Evolutionary conservation across 2,113 vertebrate genomes (phyloP), one percentile per base, ranked within the genome.

Genomic region (Scytalopus superciliaris): DNA sequence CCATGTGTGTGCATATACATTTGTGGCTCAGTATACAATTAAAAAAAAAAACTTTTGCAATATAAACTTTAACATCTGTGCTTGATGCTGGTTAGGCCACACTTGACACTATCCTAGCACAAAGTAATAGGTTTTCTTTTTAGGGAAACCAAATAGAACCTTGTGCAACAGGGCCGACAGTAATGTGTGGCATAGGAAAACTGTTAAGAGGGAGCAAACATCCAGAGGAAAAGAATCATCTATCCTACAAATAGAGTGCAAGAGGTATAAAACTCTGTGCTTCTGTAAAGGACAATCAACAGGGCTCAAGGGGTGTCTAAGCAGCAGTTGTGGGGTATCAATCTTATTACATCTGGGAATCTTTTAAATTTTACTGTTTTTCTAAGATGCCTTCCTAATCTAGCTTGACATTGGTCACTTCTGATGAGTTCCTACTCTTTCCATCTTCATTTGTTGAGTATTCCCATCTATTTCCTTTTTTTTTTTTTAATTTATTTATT

Each of bases 1-100:
- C 6, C 22, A 25, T 35, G 14, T n/a, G 16, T 0, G 0, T 37
- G 31, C 17, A 12, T 23, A 35, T 12, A 14, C 10, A n/a, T 52
- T 60, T 3, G 0, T 44, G 40, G 10, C 19, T 76, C 18, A 35
- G 33, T 16, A 76, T n/a, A 49, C 8, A 68, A 40, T 12, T 39
- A 17, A 68, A 85, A 57, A 44, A 17, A 68, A 85, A 57, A 3
- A 2, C 1, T 17, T 60, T 55, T 85, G n/a, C 14, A 2, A 45
- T 14, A 27, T 28, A 57, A 66, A 57, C 49, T 68, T 87, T 66
- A 80, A n/a, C 4, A 37, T 40, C 16, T 55, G 14, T 10, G 17
- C 35, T 31, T 68, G 24, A 25, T 55, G 7, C 6, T 72, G 47
- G 0, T 75, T 75, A 64, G 19, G 8, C 12, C 53, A 63, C 27